Conservation (phyloP, 2,797 vertebrate species). For the Hylomyscus alleni region DNA sequence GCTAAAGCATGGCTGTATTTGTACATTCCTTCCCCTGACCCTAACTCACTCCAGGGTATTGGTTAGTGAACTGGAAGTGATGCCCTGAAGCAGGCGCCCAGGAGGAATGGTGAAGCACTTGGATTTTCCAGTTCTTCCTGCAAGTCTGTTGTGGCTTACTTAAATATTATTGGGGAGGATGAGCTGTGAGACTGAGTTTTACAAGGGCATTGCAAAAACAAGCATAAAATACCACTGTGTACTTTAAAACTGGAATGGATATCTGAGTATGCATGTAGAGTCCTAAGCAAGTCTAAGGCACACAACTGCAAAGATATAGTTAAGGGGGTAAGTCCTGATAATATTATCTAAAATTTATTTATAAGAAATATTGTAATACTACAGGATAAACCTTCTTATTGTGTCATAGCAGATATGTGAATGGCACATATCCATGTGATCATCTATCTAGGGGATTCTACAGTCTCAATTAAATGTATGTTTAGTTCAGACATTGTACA, state of each 20-base stretch:
- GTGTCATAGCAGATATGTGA: conserved; percentile 6
- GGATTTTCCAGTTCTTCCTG: conserved; percentile 61
- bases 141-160: conserved; percentile 33
- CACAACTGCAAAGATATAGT: background rate
- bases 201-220: background rate
- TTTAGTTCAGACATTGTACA: conserved; percentile 73
- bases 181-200: background rate
- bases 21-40: conserved; percentile 69
- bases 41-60: conserved; percentile 76
- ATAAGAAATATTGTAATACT: background rate
- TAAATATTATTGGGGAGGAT: conserved; percentile 40
- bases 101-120: conserved; percentile 74
- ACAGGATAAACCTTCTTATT: conserved; percentile 49
- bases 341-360: conserved; percentile 6
- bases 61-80: conserved; percentile 72
- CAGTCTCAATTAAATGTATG: conserved; percentile 63
- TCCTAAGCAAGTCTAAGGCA: conserved; percentile 47
- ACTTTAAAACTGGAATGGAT: conserved; percentile 50
- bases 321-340: background rate
- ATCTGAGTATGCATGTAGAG: conserved; percentile 43
- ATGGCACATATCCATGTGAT: conserved; percentile 58
- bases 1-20: conserved; percentile 77
- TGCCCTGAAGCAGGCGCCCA: conserved; percentile 60
- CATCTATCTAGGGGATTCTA: conserved; percentile 76
- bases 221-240: conserved; percentile 31